phyloP scores from a whole-genome alignment of 2,888 invertebrate species.

The Chydorus sphaericus region DNA sequence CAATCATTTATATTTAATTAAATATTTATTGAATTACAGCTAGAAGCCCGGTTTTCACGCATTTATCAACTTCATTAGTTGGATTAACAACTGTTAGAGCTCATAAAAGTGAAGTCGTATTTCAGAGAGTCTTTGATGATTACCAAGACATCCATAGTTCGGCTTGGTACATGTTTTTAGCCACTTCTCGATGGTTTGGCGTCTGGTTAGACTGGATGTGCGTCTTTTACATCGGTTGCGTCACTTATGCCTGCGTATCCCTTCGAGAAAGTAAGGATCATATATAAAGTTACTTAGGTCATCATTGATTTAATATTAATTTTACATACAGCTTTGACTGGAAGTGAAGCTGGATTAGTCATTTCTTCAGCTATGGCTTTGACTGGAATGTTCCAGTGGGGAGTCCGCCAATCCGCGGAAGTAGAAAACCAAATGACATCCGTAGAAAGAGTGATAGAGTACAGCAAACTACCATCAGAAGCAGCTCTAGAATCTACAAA shows the following conservation, averaged over 20 bases:
- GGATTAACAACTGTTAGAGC: conserved; percentile 55
- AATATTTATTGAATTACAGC: conserved; percentile 24
- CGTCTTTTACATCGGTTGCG: conserved; percentile 65
- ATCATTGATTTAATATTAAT: no score
- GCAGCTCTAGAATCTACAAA: conserved; percentile 43
- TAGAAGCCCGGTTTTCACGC: conserved; percentile 39
- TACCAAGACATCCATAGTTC: conserved; percentile 49
- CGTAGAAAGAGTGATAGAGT: conserved; percentile 73
- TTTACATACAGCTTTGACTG: conserved; percentile 17
- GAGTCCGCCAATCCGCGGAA: conserved; percentile 83
- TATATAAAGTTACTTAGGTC: neutral
- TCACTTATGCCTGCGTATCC: conserved; percentile 71
- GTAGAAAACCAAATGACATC: conserved; percentile 75
- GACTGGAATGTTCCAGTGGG: conserved; percentile 51
- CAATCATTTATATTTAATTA: neutral
- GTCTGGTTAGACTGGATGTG: conserved; percentile 84
- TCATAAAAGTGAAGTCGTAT: conserved; percentile 28
- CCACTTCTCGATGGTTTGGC: conserved; percentile 82
- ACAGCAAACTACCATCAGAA: conserved; percentile 56
- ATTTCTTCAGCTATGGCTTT: conserved; percentile 26
- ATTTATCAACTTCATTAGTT: conserved; percentile 66
- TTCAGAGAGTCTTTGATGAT: conserved; percentile 29
- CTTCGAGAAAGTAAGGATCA: conserved; percentile 34
- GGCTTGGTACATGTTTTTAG: conserved; percentile 80
- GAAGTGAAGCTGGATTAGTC: conserved; percentile 25